phyloP scores from a whole-genome alignment of 2,113 vertebrate species.

The Zosterops japonicus region DNA sequence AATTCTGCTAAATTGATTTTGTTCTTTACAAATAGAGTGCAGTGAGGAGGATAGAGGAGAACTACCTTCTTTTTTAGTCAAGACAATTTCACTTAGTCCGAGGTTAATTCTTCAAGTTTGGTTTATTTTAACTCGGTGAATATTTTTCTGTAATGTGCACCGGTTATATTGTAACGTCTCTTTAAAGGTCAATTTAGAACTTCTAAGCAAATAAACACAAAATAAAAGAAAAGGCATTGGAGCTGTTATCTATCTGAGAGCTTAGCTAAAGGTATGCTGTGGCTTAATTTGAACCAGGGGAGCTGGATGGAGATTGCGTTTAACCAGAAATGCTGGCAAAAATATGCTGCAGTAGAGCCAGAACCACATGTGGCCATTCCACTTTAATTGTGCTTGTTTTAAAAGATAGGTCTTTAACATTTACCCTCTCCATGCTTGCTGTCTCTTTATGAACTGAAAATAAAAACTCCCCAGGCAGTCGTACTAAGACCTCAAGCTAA shows the following conservation, averaged over 20 bases:
- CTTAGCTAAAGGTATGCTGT: constrained; percentile 42
- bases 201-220: constrained; percentile 19
- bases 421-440: constrained; percentile 57
- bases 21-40: background rate
- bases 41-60: background rate
- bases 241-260: background rate
- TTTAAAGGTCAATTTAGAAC: constrained; percentile 11
- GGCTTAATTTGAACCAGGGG: constrained; percentile 60
- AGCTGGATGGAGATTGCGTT: constrained; percentile 24
- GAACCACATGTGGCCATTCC: constrained; percentile 63
- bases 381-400: constrained; percentile 66
- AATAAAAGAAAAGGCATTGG: constrained; percentile 16
- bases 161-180: constrained; percentile 8
- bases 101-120: background rate
- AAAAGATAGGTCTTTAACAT: constrained; percentile 62
- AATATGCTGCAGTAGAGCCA: constrained; percentile 42
- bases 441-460: constrained; percentile 66
- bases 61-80: background rate
- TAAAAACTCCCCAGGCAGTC: constrained; percentile 57
- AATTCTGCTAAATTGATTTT: background rate
- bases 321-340: constrained; percentile 67
- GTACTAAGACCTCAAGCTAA: constrained; percentile 36
- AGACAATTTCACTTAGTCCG: background rate
- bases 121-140: background rate
- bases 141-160: background rate